A percentile compares a stretch with the other conserved stretches of the same genome.
Evolutionary conservation across 2,797 vertebrate genomes (phyloP).

Genomic region (Rhodeus uyekii): DNA sequence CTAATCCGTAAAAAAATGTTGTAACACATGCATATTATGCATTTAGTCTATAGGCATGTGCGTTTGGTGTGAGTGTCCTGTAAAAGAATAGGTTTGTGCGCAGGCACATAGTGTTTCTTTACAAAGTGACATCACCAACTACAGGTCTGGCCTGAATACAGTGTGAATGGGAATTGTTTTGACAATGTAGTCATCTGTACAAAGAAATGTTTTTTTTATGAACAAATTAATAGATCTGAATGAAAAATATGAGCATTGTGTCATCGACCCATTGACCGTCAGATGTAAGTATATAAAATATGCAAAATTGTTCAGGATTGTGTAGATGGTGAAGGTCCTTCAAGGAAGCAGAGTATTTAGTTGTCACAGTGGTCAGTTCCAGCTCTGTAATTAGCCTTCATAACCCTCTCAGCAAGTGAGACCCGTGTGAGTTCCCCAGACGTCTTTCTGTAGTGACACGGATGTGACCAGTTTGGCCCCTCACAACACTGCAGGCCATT

Average conservation of each 20-base stretch:
- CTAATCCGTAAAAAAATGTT: background rate
- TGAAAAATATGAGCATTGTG: too few species aligned
- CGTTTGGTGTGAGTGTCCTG: background rate
- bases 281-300: too few species aligned
- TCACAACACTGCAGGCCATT: slow-evolving; percentile 72
- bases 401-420: slow-evolving; percentile 64
- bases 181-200: too few species aligned
- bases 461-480: slow-evolving; percentile 71
- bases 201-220: background rate
- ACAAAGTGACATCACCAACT: too few species aligned
- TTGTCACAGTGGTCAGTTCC: slow-evolving; percentile 18
- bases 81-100: too few species aligned
- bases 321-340: background rate
- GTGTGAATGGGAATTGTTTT: too few species aligned
- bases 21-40: background rate
- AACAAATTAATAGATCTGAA: background rate
- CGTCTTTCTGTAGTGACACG: slow-evolving; percentile 59
- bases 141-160: too few species aligned
- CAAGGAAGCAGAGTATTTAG: background rate
- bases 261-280: too few species aligned
- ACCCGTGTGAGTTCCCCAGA: slow-evolving; percentile 59
- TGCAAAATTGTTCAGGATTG: background rate
- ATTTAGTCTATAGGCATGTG: background rate
- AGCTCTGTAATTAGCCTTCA: slow-evolving; percentile 31
- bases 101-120: too few species aligned